Evolutionary conservation across 2,888 invertebrate species (phyloP).

Genomic region (Bombylius discolor): DNA sequence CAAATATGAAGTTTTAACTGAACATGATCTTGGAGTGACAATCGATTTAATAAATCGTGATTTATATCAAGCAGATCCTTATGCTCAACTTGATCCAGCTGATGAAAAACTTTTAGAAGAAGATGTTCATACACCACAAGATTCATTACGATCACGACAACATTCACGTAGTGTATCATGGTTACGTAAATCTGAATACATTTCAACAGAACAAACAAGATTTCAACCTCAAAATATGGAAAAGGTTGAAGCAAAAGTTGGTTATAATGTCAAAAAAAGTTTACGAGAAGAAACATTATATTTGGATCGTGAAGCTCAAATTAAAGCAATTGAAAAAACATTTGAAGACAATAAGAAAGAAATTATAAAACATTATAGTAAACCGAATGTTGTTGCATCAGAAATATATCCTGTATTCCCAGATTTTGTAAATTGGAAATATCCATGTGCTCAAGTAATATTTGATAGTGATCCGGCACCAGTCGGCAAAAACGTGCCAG

Average conservation of each 20-base stretch:
- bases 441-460: slow-evolving; percentile 94
- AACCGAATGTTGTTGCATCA: slow-evolving; percentile 84
- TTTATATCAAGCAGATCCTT: slow-evolving; percentile 71
- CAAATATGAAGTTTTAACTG: slow-evolving; percentile 92
- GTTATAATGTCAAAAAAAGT: slow-evolving; percentile 93
- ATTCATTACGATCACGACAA: slow-evolving; percentile 81
- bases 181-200: slow-evolving; percentile 97
- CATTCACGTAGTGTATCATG: slow-evolving; percentile 96
- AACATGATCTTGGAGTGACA: slow-evolving; percentile 93
- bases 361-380: slow-evolving; percentile 89
- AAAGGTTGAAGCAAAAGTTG: slow-evolving; percentile 97
- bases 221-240: slow-evolving; percentile 94
- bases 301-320: slow-evolving; percentile 93
- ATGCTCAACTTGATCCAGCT: slow-evolving; percentile 67
- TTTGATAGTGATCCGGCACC: slow-evolving; percentile 98
- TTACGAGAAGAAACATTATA: slow-evolving; percentile 85
- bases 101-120: slow-evolving; percentile 95
- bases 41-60: slow-evolving; percentile 96
- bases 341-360: slow-evolving; percentile 79
- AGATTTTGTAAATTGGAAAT: slow-evolving; percentile 95
- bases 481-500: slow-evolving; percentile 68
- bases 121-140: slow-evolving; percentile 78
- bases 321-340: slow-evolving; percentile 93
- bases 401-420: slow-evolving; percentile 83
- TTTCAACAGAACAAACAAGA: slow-evolving; percentile 95